Evolutionary conservation across 2,888 invertebrate species (phyloP).

Genomic region (Hedya salicella): DNA sequence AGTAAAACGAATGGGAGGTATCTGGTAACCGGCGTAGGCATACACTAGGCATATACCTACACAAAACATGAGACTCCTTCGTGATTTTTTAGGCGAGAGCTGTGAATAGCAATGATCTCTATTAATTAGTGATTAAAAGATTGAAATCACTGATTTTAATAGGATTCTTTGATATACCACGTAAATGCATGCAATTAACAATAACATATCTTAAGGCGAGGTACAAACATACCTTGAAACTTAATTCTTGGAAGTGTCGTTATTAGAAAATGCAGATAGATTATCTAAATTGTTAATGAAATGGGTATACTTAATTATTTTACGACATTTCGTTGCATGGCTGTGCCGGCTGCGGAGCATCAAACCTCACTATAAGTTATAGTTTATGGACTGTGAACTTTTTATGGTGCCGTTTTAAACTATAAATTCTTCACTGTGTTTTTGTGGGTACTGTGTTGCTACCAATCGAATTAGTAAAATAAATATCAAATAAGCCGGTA

Average conservation of each 20-base stretch:
- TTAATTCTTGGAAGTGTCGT: neutral
- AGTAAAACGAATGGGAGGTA: too few relatives aligned
- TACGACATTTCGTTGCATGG: slow-evolving; percentile 23
- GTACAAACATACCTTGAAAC: neutral
- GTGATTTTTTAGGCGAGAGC: too few relatives aligned
- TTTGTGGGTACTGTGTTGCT: slow-evolving; percentile 23
- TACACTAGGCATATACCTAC: too few relatives aligned
- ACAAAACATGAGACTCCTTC: too few relatives aligned
- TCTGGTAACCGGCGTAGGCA: too few relatives aligned
- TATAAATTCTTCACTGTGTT: slow-evolving; percentile 32
- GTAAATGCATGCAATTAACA: too few relatives aligned
- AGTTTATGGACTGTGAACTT: slow-evolving; percentile 42
- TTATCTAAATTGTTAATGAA: slow-evolving; percentile 16
- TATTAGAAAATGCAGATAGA: neutral
- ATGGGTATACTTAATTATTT: slow-evolving; percentile 20
- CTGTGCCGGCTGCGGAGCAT: slow-evolving; percentile 30
- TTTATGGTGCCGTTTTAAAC: slow-evolving; percentile 41
- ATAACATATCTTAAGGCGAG: too few relatives aligned
- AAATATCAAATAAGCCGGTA: too few relatives aligned
- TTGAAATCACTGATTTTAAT: too few relatives aligned
- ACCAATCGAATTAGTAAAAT: neutral
- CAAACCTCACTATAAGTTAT: slow-evolving; percentile 14
- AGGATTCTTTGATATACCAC: too few relatives aligned
- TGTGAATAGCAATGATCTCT: too few relatives aligned
- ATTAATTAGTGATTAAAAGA: too few relatives aligned